phyloP scores from a whole-genome alignment of 2,113 vertebrate species.

The Corythoichthys intestinalis region DNA sequence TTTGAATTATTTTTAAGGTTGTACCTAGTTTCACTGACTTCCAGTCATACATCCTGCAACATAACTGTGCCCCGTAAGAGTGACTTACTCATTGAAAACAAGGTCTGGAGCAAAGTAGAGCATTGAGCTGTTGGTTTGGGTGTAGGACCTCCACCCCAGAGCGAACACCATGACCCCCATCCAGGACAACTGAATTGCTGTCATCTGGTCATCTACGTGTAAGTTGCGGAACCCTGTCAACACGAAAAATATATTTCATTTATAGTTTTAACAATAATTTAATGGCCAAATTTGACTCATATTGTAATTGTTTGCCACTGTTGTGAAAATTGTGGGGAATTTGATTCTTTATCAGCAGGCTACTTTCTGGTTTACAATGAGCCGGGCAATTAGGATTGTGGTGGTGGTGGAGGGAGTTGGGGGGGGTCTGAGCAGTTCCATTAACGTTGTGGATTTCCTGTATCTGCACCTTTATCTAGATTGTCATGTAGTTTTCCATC shows the following conservation, averaged over 20 bases:
- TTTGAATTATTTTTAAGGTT: constrained; percentile 9
- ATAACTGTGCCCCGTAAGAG: rapidly evolving
- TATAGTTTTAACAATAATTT: neutral
- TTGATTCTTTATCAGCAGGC: neutral
- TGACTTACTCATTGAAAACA: constrained; percentile 95
- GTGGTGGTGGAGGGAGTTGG: too few species aligned
- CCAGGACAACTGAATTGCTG: constrained; percentile 94
- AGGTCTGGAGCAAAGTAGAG: constrained; percentile 95
- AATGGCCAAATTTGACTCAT: neutral
- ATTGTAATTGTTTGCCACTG: neutral
- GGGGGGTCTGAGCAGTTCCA: too few species aligned
- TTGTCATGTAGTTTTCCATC: too few species aligned
- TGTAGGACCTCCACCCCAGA: constrained; percentile 94
- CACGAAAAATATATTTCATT: neutral
- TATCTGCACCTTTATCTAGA: too few species aligned
- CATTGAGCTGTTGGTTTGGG: constrained; percentile 87
- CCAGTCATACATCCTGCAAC: neutral
- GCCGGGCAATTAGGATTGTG: neutral
- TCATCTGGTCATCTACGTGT: constrained; percentile 94
- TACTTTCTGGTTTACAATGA: neutral
- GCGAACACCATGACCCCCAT: constrained; percentile 98
- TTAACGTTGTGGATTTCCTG: too few species aligned
- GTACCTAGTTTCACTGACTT: neutral
- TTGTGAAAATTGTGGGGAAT: neutral
- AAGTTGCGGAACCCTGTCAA: constrained; percentile 87